Evolutionary conservation across 2,888 invertebrate species (phyloP).

Genomic region (Dicroscelio sp.): DNA sequence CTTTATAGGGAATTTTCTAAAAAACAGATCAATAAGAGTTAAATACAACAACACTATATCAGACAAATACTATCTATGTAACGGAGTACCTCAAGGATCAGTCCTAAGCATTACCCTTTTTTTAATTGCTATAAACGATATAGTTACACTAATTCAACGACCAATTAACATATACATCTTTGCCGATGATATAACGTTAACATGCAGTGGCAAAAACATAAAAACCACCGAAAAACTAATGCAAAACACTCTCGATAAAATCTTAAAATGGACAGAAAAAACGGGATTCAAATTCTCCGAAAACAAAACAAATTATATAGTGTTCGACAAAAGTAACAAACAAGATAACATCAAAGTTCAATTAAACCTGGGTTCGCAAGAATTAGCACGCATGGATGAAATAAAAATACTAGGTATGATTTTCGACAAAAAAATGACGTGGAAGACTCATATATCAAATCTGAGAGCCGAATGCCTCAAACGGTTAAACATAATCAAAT

Average conservation of each 20-base stretch:
- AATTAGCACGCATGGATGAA: not conserved
- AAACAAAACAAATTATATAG: not conserved
- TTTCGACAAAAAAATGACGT: slow-evolving; percentile 78
- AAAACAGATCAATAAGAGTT: slow-evolving; percentile 46
- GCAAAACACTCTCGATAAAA: slow-evolving; percentile 71
- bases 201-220: slow-evolving; percentile 53
- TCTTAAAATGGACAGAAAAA: not conserved
- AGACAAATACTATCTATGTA: slow-evolving; percentile 24
- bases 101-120: slow-evolving; percentile 77
- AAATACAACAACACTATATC: slow-evolving; percentile 44
- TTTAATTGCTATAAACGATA: slow-evolving; percentile 73
- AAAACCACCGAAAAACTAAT: slow-evolving; percentile 53
- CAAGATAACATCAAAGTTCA: not conserved
- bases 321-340: not conserved
- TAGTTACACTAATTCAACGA: not conserved
- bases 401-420: slow-evolving; percentile 68
- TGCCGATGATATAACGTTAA: slow-evolving; percentile 75
- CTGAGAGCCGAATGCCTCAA: slow-evolving; percentile 56
- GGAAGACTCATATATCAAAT: slow-evolving; percentile 71
- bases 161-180: slow-evolving; percentile 60
- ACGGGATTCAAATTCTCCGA: slow-evolving; percentile 35
- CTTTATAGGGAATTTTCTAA: slow-evolving; percentile 75
- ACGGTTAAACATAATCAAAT: no score
- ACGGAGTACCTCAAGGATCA: slow-evolving; percentile 76
- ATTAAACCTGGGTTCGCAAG: not conserved